Percentiles rank a stretch among this genome's conserved stretches.
Evolutionary conservation across 2,888 invertebrate genomes (phyloP).

Genomic region (Sinodicranocentrus sp.): DNA sequence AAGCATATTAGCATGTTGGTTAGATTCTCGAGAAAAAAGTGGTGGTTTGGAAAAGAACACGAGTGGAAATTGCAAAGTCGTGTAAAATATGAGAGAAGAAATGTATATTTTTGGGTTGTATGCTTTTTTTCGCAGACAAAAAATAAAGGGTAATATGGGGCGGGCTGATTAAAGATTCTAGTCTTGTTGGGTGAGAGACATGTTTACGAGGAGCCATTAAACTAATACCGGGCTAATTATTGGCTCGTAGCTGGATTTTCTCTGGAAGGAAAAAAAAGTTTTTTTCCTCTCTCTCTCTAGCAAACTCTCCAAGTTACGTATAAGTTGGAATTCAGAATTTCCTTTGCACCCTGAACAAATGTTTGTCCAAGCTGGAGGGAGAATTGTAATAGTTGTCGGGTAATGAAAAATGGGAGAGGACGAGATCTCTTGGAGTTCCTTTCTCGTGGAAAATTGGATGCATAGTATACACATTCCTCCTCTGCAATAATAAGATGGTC

Average conservation of each 20-base stretch:
- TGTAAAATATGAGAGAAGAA: too few species aligned
- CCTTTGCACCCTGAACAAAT: slow-evolving; percentile 6
- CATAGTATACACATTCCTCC: slow-evolving; percentile 2
- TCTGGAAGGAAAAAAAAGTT: not conserved
- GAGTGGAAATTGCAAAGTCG: too few species aligned
- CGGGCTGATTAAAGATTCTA: slow-evolving; percentile 51
- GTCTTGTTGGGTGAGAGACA: slow-evolving; percentile 60
- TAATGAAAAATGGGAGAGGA: slow-evolving; percentile 21
- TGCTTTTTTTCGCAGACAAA: too few species aligned
- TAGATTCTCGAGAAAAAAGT: too few species aligned
- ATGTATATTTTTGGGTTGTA: too few species aligned
- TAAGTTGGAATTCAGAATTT: not conserved
- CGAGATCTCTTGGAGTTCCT: too few species aligned
- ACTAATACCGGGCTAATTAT: slow-evolving; percentile 62
- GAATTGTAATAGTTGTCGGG: not conserved
- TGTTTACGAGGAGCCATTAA: slow-evolving; percentile 60
- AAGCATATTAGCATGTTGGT: too few species aligned
- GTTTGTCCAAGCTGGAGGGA: not conserved
- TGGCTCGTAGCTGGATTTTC: slow-evolving; percentile 10
- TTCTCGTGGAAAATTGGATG: slow-evolving; percentile 20
- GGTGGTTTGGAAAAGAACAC: too few species aligned
- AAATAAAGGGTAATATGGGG: too few species aligned
- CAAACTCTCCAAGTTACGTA: not conserved
- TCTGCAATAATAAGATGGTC: not conserved
- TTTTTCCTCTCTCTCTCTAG: too few species aligned